phyloP scores from a whole-genome alignment of 2,797 vertebrate species.

The Trachurus trachurus region DNA sequence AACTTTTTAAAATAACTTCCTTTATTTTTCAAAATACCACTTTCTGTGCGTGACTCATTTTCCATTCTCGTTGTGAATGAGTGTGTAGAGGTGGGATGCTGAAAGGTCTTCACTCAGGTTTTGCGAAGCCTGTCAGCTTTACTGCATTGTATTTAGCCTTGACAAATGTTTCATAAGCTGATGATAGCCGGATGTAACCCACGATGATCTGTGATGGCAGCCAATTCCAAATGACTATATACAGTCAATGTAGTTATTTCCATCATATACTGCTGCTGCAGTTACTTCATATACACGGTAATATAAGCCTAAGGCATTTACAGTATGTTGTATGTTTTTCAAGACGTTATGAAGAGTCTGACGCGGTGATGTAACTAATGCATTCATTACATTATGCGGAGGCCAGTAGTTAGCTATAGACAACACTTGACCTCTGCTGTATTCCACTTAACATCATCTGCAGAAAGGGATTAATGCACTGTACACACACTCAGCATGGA shows the following conservation, averaged over 20 bases:
- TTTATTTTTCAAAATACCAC: background rate
- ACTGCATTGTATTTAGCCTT: background rate
- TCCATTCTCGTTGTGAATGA: background rate
- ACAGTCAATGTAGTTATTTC: conserved; percentile 4
- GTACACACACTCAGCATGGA: conserved; percentile 36
- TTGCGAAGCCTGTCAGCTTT: background rate
- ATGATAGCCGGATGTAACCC: background rate
- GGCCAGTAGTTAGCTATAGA: conserved; percentile 38
- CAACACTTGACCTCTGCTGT: conserved; percentile 56
- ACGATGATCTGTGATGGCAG: conserved; percentile 8
- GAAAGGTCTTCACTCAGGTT: background rate
- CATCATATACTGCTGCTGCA: background rate
- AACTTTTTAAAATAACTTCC: background rate
- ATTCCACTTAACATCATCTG: conserved; percentile 61
- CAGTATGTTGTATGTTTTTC: conserved; percentile 31
- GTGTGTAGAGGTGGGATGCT: background rate
- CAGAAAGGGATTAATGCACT: conserved; percentile 32
- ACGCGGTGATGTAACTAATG: conserved; percentile 48
- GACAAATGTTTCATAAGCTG: conserved; percentile 21
- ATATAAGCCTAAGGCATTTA: conserved; percentile 20
- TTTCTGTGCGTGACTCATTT: background rate
- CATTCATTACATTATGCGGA: conserved; percentile 40
- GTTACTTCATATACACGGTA: conserved; percentile 2
- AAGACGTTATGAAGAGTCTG: conserved; percentile 21
- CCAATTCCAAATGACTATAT: conserved; percentile 12